These are phyloP conservation scores for Thera obeliscata DNA, from an alignment of 2,888 invertebrate species.

Conservation along the genomic window DNA sequence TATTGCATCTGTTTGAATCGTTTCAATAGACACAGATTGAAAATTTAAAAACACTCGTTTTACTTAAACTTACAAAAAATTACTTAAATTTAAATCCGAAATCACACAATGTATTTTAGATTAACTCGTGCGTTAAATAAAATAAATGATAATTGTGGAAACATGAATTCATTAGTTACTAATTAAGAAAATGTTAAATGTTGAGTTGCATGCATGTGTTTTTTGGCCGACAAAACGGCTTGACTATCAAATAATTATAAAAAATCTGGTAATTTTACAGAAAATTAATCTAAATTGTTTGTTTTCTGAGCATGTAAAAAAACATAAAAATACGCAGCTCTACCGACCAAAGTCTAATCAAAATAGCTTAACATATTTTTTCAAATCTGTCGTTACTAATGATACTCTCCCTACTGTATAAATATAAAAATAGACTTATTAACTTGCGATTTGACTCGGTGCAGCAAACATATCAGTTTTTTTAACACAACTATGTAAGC, in stretches of 20 bases:
- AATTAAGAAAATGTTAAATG: background rate
- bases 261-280: no score
- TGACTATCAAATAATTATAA: no score
- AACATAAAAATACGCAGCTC: background rate
- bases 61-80: background rate
- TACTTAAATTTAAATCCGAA: background rate
- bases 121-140: no score
- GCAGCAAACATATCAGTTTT: background rate
- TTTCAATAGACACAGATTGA: slow-evolving; percentile 64
- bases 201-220: background rate
- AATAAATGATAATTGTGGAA: no score
- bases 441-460: slow-evolving; percentile 54
- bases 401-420: slow-evolving; percentile 51
- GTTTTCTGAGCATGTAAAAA: no score
- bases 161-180: no score
- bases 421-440: slow-evolving; percentile 60
- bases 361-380: slow-evolving; percentile 35
- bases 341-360: slow-evolving; percentile 11
- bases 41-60: slow-evolving; percentile 48
- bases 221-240: background rate
- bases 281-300: no score
- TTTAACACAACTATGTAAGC: no score
- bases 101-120: background rate
- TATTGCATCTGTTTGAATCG: slow-evolving; percentile 65
- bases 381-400: slow-evolving; percentile 56